Conservation (phyloP, 2,888 invertebrate genomes). For the Clunio marinus region DNA sequence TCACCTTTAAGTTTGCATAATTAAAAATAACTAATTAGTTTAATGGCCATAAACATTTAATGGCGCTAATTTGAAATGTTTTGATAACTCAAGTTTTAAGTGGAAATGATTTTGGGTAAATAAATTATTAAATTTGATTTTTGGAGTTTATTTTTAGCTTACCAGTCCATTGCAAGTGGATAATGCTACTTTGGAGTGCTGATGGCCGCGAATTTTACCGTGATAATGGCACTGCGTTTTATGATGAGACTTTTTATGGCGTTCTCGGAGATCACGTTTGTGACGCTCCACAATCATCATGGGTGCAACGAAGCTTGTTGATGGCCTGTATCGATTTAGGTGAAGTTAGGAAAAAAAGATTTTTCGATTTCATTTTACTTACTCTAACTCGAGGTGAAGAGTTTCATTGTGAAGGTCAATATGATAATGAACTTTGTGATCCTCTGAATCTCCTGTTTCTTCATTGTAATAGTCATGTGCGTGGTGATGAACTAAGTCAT, state of each 20-base stretch:
- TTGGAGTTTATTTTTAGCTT: slow-evolving; percentile 49
- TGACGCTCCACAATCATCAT: slow-evolving; percentile 69
- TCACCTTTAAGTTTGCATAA: neutral
- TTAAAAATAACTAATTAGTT: too few relatives aligned
- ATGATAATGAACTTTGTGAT: slow-evolving; percentile 43
- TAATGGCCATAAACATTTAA: too few relatives aligned
- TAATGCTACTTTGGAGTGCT: slow-evolving; percentile 67
- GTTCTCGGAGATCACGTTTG: slow-evolving; percentile 54
- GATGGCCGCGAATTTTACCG: slow-evolving; percentile 67
- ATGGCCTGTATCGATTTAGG: slow-evolving; percentile 53
- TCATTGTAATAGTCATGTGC: slow-evolving; percentile 40
- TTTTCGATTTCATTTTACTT: slow-evolving; percentile 43
- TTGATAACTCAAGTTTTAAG: too few relatives aligned
- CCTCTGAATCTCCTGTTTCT: slow-evolving; percentile 21
- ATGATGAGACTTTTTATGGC: slow-evolving; percentile 53
- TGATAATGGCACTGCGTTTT: slow-evolving; percentile 72
- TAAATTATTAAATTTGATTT: neutral
- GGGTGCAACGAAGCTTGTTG: slow-evolving; percentile 64
- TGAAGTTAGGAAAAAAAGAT: neutral
- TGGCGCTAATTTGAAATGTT: too few relatives aligned
- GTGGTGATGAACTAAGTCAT: slow-evolving; percentile 48
- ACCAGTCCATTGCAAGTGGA: slow-evolving; percentile 82
- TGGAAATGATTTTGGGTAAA: too few relatives aligned
- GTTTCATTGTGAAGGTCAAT: slow-evolving; percentile 46
- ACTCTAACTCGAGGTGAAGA: slow-evolving; percentile 50